Base-by-base conservation (phyloP, 2,113 vertebrate genomes). In the Macroglossus sobrinus region DNA sequence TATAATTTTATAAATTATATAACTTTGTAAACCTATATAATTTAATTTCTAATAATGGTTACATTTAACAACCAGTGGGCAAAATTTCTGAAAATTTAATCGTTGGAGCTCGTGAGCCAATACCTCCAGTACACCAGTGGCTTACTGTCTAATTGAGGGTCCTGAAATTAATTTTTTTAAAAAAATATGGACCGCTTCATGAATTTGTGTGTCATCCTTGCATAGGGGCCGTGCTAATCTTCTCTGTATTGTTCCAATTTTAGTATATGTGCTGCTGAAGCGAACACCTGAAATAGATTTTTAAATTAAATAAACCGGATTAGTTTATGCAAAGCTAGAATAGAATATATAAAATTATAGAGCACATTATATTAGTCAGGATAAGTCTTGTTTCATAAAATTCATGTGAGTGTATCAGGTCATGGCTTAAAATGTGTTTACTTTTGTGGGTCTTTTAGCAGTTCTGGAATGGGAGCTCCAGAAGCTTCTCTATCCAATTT, bases 101-200 rank as follows among this genome's bases (percentile, higher is more conserved):
- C 5, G 1, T 30, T 35, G n/a, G 59, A 3, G 11, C 40, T 93
- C 4, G 5, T 22, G 50, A 30, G 10, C 63, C 1, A 1, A 19
- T 16, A 13, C 35, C 10, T 63, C 10, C 35, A 19, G 35, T 38
- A 35, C 1, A 18, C 18, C 0, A 10, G 16, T 2, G 12, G 50
- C 30, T 74, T 43, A 0, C 19, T n/a, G 1, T 8, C 38, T 50
- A 12, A 12, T 5, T 26, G 50, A 75, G 13, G n/a, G 12, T 22
- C 18, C 57, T 19, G 35, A 88, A 50, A 1, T 15, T 14, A 7
- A 50, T 50, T 50, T 50, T 43, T 50, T 50, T 50, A 9, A 9
- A 45, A 45, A 50, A 50, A 50, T 50, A 50, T 50, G 15, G 50
- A 50, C 15, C 5, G 15, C 14, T 50, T 50, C 50, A 50, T 50